Percentiles rank a stretch among this genome's conserved stretches.
These are phyloP conservation scores for Netelia melanura DNA, from an alignment of 2,888 invertebrate species.

Conservation along the genomic window DNA sequence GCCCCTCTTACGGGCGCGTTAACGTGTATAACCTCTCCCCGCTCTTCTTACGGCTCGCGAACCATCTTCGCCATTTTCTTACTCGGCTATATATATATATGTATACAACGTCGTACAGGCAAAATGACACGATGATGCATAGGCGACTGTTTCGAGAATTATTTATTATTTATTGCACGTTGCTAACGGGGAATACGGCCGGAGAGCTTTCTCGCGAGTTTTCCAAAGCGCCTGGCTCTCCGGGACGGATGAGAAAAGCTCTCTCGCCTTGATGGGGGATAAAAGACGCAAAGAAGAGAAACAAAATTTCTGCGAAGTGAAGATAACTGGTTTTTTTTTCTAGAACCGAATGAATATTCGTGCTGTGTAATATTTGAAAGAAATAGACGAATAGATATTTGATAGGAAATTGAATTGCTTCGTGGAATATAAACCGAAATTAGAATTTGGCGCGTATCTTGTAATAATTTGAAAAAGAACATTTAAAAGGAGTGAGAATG, in stretches of 20 bases:
- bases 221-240: conserved; percentile 46
- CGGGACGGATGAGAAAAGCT: conserved; percentile 55
- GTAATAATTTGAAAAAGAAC: no score
- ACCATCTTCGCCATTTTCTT: conserved; percentile 58
- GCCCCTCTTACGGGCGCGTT: conserved; percentile 56
- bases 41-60: conserved; percentile 13
- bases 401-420: no score
- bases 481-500: no score
- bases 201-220: conserved; percentile 64
- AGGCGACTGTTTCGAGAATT: conserved; percentile 84
- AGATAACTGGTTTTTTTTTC: neutral
- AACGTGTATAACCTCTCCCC: conserved; percentile 44
- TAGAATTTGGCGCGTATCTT: no score
- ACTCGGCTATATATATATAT: conserved; percentile 66
- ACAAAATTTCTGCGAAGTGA: neutral
- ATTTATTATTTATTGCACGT: conserved; percentile 84
- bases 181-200: conserved; percentile 63
- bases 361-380: neutral
- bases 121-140: conserved; percentile 84
- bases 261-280: conserved; percentile 39
- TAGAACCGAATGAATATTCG: neutral
- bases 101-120: conserved; percentile 73
- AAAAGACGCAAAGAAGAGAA: conserved; percentile 12
- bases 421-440: no score
- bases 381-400: neutral